These are phyloP conservation scores for Oithona nana DNA, from an alignment of 2,888 invertebrate genomes.

Conservation along the genomic window DNA sequence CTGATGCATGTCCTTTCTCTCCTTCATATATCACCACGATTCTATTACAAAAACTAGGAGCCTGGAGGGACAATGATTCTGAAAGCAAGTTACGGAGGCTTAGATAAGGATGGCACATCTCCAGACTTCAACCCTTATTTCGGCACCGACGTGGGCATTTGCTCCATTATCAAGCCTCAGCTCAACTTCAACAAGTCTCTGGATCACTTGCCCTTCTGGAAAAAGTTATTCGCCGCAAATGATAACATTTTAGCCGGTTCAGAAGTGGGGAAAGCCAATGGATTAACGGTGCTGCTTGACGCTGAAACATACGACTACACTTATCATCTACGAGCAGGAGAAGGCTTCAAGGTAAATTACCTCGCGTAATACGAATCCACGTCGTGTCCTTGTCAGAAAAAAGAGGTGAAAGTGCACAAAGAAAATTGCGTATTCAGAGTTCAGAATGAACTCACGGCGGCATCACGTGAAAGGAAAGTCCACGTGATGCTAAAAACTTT, in stretches of 20 bases:
- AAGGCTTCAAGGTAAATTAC: conserved; percentile 5
- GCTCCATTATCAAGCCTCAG: conserved; percentile 14
- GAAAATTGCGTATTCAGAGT: too few species aligned
- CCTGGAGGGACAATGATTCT: conserved; percentile 9
- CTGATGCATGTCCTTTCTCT: too few species aligned
- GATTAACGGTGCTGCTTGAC: conserved; percentile 2
- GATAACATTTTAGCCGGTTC: conserved; percentile 1
- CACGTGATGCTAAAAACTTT: too few species aligned
- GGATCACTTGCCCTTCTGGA: conserved; percentile 1
- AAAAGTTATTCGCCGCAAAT: neutral
- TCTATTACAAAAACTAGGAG: too few species aligned
- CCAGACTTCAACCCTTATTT: conserved; percentile 13
- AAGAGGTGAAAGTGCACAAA: neutral
- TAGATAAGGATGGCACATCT: neutral
- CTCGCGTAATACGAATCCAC: neutral
- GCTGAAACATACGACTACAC: conserved; percentile 11
- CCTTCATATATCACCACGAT: too few species aligned
- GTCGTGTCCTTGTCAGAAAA: neutral
- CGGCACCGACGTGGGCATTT: conserved; percentile 11
- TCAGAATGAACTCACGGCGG: too few species aligned
- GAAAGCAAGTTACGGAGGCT: conserved; percentile 5
- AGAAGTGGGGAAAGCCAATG: conserved; percentile 9
- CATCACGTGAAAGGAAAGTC: too few species aligned
- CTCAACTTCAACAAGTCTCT: conserved; percentile 4
- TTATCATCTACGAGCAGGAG: conserved; percentile 8